Percentiles rank a stretch among this genome's conserved stretches.
These are phyloP conservation scores for Oreochromis mossambicus DNA, from an alignment of 2,797 vertebrate species.

Conservation along the genomic window DNA sequence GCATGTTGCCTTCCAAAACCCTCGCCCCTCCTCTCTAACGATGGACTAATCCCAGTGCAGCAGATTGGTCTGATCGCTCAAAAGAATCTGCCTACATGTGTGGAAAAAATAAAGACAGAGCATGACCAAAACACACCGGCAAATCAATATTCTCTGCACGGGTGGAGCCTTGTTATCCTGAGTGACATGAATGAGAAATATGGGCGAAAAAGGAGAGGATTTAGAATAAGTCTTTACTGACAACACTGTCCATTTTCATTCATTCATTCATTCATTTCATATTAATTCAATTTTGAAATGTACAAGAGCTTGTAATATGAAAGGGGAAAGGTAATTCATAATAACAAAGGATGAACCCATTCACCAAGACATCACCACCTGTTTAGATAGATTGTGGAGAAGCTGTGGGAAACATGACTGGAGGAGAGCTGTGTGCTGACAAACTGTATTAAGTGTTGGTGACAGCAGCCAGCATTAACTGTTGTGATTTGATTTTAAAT, in stretches of 20 bases:
- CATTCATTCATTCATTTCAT: background rate
- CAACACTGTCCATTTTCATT: slow-evolving; percentile 10
- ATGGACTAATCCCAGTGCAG: slow-evolving; percentile 61
- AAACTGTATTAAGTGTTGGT: background rate
- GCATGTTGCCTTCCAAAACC: slow-evolving; percentile 27
- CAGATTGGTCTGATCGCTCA: slow-evolving; percentile 70
- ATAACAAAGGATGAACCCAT: background rate
- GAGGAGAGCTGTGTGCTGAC: background rate
- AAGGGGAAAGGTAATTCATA: background rate
- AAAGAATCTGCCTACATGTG: slow-evolving; percentile 65
- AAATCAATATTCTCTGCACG: slow-evolving; percentile 52
- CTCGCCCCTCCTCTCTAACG: slow-evolving; percentile 41
- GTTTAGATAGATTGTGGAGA: background rate
- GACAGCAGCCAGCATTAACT: background rate
- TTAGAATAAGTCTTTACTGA: background rate
- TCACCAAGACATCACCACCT: background rate
- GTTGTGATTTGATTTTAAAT: background rate
- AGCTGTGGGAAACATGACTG: background rate
- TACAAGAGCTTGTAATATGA: background rate
- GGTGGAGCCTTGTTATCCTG: slow-evolving; percentile 29
- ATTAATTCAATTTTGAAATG: background rate
- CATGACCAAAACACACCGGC: slow-evolving; percentile 45
- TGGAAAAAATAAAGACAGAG: slow-evolving; percentile 18
- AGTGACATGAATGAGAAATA: slow-evolving; percentile 17
- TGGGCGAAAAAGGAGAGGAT: background rate